Base-by-base conservation (phyloP, 1,140 invertebrate genomes). In the Monochamus saltuarius region DNA sequence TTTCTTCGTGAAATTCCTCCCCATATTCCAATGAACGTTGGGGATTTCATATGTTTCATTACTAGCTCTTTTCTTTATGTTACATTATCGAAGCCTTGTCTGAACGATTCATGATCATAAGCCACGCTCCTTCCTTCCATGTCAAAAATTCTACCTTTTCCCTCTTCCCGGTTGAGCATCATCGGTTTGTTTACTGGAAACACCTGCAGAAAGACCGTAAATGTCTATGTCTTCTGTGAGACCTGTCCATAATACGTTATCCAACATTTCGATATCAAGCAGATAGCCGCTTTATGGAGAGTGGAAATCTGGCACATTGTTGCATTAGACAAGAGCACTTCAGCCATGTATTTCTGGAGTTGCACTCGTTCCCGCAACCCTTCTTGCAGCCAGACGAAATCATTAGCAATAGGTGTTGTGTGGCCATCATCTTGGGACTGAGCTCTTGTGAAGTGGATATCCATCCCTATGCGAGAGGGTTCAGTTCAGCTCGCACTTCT, bases 311-410 rank as follows among this genome's bases (percentile, higher is more conserved):
- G 2, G 14, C 9, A 40, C 9, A 40, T 40, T 40, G 39, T 40
- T 9, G 9, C 2, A 40, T 7, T 4, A 40, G 39, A 0, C 2
- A 29, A 3, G 22, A 29, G 22, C 22, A 29, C 6, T 29, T 29
- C 9, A n/a, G 9, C 0, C 43, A 2, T 46, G 1, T 19, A 6
- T 52, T 52, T 11, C 49, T 34, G 49, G 7, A 52, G 49, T 19
- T 52, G 29, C 49, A 52, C 9, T 6, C 49, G 49, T 4, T 52
- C 17, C 29, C 49, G 34, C 49, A 52, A 52, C 49, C 49, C 49
- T 52, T 35, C 19, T 4, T 2, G 49, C 29, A 52, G 36, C 49
- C 34, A 6, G 8, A 52, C 7, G 29, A 36, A 34, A 19, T 46
- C 39, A 40, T 40, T 9, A 4, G 39, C 39, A 40, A 40, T 4